phyloP scores from a whole-genome alignment of 2,888 invertebrate genomes.

The Agrochola litura region DNA sequence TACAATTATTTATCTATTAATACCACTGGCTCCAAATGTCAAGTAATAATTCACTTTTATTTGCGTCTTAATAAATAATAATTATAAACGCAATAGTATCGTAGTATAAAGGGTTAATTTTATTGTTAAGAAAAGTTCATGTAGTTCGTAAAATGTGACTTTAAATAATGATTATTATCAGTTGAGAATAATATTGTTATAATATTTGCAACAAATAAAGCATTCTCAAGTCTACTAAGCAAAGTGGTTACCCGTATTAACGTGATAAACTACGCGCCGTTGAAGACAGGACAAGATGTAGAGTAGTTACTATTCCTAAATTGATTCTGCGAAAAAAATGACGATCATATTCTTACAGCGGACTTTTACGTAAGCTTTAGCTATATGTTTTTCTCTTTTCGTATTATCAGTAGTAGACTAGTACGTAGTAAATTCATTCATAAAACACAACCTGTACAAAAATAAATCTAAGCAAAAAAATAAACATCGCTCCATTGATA shows the following conservation, averaged over 20 bases:
- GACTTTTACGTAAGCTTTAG: not conserved
- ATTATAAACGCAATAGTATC: constrained; percentile 13
- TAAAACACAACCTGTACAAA: not conserved
- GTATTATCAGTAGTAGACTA: not conserved
- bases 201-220: constrained; percentile 32
- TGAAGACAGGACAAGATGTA: constrained; percentile 12
- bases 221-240: constrained; percentile 27
- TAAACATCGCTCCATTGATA: not conserved
- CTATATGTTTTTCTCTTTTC: not conserved
- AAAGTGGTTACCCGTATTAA: constrained; percentile 44
- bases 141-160: constrained; percentile 16
- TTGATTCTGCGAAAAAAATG: not conserved
- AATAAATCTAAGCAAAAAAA: constrained; percentile 10
- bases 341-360: not conserved
- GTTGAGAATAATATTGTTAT: constrained; percentile 2
- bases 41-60: constrained; percentile 38
- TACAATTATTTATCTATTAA: constrained; percentile 14
- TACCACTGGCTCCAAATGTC: constrained; percentile 35
- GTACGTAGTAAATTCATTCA: not conserved
- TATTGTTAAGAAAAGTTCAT: constrained; percentile 29
- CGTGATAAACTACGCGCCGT: constrained; percentile 30
- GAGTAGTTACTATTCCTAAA: constrained; percentile 20
- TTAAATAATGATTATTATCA: constrained; percentile 27
- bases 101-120: constrained; percentile 26
- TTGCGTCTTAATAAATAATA: constrained; percentile 31